Base-by-base conservation (phyloP, 2,113 vertebrate genomes). In the Hippocampus barbouri region DNA sequence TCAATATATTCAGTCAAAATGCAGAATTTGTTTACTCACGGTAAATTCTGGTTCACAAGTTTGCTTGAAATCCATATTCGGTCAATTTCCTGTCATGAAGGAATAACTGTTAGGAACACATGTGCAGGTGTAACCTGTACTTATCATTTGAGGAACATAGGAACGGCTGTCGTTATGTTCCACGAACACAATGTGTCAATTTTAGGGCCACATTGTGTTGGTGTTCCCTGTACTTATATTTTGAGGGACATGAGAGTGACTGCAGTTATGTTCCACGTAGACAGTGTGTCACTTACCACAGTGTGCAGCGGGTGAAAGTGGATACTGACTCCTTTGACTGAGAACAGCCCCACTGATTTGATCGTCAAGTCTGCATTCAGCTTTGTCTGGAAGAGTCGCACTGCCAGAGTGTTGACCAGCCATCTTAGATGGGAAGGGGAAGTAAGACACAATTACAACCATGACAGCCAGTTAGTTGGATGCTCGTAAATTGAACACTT, bases 1-100 rank as follows among this genome's bases (percentile, higher is more conserved):
- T 40, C 1, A n/a, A 43, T 43, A 23, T 64, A 12, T 64, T 64
- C 2, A 57, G 20, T 5, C 3, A 2, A 56, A 38, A 49, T 16
- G 11, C 23, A 23, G 1, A 67, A 72, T 68, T 3, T 0, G 57
- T 34, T 1, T 12, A 97, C 97, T 81, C 89, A 99, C 97, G 95
- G 97, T 80, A 98, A 88, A 81, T 97, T 95, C 61, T 94, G 92
- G 82, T 95, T 97, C 66, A 97, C 74, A 63, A 96, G 91, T 88
- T 96, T 97, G 87, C 95, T 97, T 87, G 97, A 97, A 83, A 99
- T 92, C 96, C 97, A 97, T 90, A 98, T 73, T 77, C 86, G 93
- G 90, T 98, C 97, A 5, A 98, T 97, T 93, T 99, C 97, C 97
- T 99, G 86, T 68, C 30, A 80, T 12, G 76, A 57, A 38, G n/a